Percentiles rank a stretch among this genome's conserved stretches.
Evolutionary conservation across 2,113 vertebrate genomes (phyloP).

Genomic region (Entelurus aequoreus): DNA sequence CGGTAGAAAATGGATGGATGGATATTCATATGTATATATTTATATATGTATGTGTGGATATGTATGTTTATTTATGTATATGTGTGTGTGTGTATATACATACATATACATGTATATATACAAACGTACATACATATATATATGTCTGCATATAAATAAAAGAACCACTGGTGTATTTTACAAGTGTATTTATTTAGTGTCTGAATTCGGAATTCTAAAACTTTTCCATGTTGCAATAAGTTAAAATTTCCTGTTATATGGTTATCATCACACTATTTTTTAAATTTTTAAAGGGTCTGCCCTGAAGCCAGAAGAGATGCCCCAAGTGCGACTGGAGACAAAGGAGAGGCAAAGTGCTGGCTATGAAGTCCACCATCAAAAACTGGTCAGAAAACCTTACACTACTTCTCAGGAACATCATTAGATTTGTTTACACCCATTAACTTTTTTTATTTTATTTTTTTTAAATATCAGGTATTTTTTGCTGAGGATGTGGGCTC

Average conservation of each 20-base stretch:
- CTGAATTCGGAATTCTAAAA: too few species aligned
- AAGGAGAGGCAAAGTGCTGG: slow-evolving; percentile 82
- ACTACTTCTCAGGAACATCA: neutral
- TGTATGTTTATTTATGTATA: neutral
- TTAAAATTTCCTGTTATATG: too few species aligned
- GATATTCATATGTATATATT: too few species aligned
- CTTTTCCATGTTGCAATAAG: too few species aligned
- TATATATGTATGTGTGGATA: neutral
- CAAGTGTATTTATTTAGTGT: too few species aligned
- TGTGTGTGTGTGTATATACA: neutral
- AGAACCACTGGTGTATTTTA: too few species aligned
- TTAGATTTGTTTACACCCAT: neutral
- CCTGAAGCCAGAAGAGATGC: slow-evolving; percentile 87
- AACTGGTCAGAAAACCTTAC: slow-evolving; percentile 71
- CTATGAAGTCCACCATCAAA: slow-evolving; percentile 94
- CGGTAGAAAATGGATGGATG: too few species aligned
- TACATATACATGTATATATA: neutral
- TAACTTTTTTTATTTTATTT: neutral
- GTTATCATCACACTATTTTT: neutral
- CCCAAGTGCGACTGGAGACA: slow-evolving; percentile 85
- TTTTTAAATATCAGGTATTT: slow-evolving; percentile 76
- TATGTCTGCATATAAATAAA: neutral
- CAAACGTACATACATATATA: neutral
- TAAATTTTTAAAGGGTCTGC: slow-evolving; percentile 77
- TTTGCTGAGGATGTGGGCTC: slow-evolving; percentile 94